These are phyloP conservation scores for Chaetodon trifasciatus DNA, from an alignment of 2,797 vertebrate species.

Conservation along the genomic window DNA sequence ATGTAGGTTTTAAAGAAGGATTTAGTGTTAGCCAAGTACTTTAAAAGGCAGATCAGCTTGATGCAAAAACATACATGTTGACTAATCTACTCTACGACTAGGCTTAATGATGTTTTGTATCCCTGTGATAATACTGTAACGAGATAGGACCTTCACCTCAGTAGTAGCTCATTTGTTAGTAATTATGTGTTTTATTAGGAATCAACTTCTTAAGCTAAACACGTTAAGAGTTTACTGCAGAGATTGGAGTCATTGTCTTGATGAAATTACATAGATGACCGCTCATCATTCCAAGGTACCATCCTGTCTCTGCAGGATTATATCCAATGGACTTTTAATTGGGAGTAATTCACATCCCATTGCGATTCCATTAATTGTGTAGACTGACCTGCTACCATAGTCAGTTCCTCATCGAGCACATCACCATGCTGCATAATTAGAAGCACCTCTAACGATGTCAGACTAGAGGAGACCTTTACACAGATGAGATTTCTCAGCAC, in stretches of 20 bases:
- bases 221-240: slow-evolving; percentile 34
- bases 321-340: slow-evolving; percentile 84
- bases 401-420: slow-evolving; percentile 65
- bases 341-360: slow-evolving; percentile 81
- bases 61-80: not conserved
- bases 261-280: slow-evolving; percentile 70
- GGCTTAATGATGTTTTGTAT: slow-evolving; percentile 42
- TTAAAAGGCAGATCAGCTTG: slow-evolving; percentile 6
- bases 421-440: slow-evolving; percentile 76
- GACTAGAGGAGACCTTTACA: slow-evolving; percentile 69
- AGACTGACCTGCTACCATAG: slow-evolving; percentile 71
- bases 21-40: not conserved
- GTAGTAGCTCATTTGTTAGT: slow-evolving; percentile 46
- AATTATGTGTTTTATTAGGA: slow-evolving; percentile 66
- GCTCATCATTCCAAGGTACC: slow-evolving; percentile 47
- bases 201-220: slow-evolving; percentile 43
- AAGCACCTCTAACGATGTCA: slow-evolving; percentile 73
- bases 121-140: slow-evolving; percentile 27
- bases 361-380: slow-evolving; percentile 80
- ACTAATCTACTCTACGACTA: not conserved
- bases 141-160: slow-evolving; percentile 18
- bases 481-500: slow-evolving; percentile 74
- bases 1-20: not conserved
- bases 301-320: slow-evolving; percentile 61
- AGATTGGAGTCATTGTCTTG: slow-evolving; percentile 61